Percentiles rank a stretch among this genome's conserved stretches.
phyloP scores from a whole-genome alignment of 2,113 vertebrate species.

The Ascaphus truei region DNA sequence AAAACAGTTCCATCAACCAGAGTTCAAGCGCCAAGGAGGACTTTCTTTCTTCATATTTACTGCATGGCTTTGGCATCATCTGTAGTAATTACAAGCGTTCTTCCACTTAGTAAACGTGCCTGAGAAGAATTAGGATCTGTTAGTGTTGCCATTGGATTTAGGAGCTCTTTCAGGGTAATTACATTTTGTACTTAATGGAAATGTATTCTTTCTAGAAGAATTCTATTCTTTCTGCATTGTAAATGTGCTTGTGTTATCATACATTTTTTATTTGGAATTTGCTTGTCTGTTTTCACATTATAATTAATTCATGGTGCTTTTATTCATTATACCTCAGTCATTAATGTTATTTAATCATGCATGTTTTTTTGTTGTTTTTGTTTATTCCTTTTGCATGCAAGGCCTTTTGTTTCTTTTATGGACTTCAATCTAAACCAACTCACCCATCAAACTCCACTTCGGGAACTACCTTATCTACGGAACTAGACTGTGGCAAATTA shows the following conservation, averaged over 20 bases:
- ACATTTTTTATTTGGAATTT: no score
- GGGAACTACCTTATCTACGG: slow-evolving; percentile 85
- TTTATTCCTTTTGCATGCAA: slow-evolving; percentile 66
- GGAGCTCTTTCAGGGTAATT: no score
- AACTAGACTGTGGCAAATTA: slow-evolving; percentile 91
- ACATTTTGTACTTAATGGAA: no score
- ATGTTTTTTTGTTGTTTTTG: slow-evolving; percentile 12
- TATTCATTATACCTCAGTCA: neutral
- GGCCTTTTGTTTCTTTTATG: slow-evolving; percentile 95
- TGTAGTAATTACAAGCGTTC: neutral
- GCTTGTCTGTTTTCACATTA: neutral
- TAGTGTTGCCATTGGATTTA: no score
- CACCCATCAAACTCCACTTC: slow-evolving; percentile 82
- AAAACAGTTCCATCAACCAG: no score
- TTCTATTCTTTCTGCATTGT: no score
- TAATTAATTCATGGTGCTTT: neutral
- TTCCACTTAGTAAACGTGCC: neutral
- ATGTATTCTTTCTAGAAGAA: no score
- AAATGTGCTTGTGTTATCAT: no score
- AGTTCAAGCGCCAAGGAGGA: no score
- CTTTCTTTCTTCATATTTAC: no score
- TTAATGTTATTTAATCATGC: slow-evolving; percentile 15
- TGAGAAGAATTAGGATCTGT: neutral
- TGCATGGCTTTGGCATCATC: neutral
- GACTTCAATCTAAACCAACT: slow-evolving; percentile 82